A percentile compares a stretch with the other conserved stretches of the same genome.
Conservation (phyloP, 2,888 invertebrate species). For the Dryomyza anilis region DNA sequence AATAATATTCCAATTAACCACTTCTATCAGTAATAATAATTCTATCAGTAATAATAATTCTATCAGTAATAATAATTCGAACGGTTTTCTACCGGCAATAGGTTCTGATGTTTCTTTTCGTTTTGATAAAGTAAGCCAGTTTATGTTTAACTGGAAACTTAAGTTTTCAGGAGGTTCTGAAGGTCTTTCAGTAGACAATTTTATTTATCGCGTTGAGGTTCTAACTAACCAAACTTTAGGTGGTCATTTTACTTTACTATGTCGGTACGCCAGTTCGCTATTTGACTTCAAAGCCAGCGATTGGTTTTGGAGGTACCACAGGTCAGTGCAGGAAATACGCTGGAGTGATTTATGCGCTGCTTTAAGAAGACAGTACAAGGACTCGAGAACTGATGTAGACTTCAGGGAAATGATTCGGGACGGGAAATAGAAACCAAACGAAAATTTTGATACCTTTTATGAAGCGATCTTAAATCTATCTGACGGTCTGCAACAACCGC, state of each 20-base stretch:
- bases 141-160: constrained; percentile 23
- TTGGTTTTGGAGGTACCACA: constrained; percentile 23
- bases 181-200: background rate
- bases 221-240: background rate
- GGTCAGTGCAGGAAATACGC: background rate
- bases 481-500: background rate
- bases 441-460: constrained; percentile 23
- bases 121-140: constrained; percentile 19
- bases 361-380: background rate
- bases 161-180: constrained; percentile 14
- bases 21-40: too few relatives aligned
- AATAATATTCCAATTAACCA: background rate
- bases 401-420: background rate
- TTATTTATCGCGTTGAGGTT: background rate
- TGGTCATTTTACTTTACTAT: background rate
- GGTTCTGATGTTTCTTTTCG: background rate
- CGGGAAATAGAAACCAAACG: background rate
- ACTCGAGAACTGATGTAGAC: background rate
- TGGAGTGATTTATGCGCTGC: constrained; percentile 19
- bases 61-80: too few relatives aligned
- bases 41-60: too few relatives aligned
- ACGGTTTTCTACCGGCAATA: too few relatives aligned
- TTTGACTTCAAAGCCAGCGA: background rate
- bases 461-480: constrained; percentile 1
- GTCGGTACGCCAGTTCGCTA: background rate